Evolutionary conservation across 1,140 invertebrate genomes (phyloP).

Genomic region (Stegodyphus mimosarum): DNA sequence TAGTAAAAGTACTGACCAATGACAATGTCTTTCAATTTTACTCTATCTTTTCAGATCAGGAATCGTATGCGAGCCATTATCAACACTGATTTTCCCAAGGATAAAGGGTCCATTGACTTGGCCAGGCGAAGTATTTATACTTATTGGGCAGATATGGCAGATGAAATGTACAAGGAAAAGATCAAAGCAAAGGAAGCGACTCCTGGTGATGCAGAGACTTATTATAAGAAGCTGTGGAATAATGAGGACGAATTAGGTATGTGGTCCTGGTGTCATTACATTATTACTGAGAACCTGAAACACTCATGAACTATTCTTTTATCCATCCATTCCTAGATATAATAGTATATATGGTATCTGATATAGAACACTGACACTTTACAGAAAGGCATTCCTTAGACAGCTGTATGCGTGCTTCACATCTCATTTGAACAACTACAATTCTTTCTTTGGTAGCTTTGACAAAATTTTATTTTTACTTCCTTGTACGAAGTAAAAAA

Average conservation of each 20-base stretch:
- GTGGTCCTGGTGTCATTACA: too few relatives aligned
- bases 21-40: background rate
- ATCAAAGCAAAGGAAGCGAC: background rate
- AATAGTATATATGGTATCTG: too few relatives aligned
- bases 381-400: too few relatives aligned
- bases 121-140: conserved; percentile 45
- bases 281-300: too few relatives aligned
- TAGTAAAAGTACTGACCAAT: background rate
- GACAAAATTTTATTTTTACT: too few relatives aligned
- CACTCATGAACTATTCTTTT: too few relatives aligned
- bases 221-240: conserved; percentile 38
- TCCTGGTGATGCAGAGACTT: background rate
- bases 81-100: background rate
- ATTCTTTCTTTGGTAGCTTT: too few relatives aligned
- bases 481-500: too few relatives aligned
- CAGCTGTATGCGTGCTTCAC: too few relatives aligned
- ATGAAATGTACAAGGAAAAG: conserved; percentile 37
- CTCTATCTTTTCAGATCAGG: background rate
- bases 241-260: conserved; percentile 29
- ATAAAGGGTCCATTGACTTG: conserved; percentile 35
- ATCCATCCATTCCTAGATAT: too few relatives aligned
- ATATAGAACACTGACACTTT: too few relatives aligned
- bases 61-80: conserved; percentile 16
- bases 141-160: conserved; percentile 22
- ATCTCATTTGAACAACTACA: too few relatives aligned